Base-by-base conservation (phyloP, 2,888 invertebrate species). In the Parasteatoda lunata region DNA sequence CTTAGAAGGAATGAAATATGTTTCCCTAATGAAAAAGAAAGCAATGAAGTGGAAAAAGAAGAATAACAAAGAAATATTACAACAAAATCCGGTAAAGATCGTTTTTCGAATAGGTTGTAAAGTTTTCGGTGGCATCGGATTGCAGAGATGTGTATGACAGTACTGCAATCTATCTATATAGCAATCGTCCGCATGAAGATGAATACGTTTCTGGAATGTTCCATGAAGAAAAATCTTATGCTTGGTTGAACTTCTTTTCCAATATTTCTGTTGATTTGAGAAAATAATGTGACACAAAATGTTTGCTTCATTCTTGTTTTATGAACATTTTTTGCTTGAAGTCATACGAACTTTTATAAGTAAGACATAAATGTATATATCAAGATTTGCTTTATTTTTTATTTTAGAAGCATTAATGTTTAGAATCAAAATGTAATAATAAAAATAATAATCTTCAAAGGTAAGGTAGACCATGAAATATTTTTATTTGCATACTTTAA, bases 11-110 rank as follows among this genome's bases (percentile, higher is more conserved):
- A 65, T 80, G 70, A 85, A 69, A 80, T 71, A 66, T 80, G 54
- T 76, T 76, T 59, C 49, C 9, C 75, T 79, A 85, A 85, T 85
- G 76, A 85, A 76, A 80, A n/a, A 13, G 70, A 71, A 45, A 65
- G n/a, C 65, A 49, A 54, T n/a, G 64, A 30, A 30, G 45, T 6
- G 15, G 49, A 59, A n/a, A 59, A 72, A 47, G 71, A 65, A 69
- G 71, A 68, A 54, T 65, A 71, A 71, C 11, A 15, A n/a, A 11
- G 9, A 66, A 8, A 15, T 11, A 49, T 13, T 47, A 45, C n/a
- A 66, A 49, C 45, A 77, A 65, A 65, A 71, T 13, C 48, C 13
- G 65, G 51, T 52, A 52, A 65, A 15, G 52, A 71, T 83, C 77
- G 66, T 52, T 71, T 65, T 52, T 51, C 45, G 72, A 72, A 52